Conservation (phyloP, 92 coral and sea anemone species). For the Parazoanthus swiftii region DNA sequence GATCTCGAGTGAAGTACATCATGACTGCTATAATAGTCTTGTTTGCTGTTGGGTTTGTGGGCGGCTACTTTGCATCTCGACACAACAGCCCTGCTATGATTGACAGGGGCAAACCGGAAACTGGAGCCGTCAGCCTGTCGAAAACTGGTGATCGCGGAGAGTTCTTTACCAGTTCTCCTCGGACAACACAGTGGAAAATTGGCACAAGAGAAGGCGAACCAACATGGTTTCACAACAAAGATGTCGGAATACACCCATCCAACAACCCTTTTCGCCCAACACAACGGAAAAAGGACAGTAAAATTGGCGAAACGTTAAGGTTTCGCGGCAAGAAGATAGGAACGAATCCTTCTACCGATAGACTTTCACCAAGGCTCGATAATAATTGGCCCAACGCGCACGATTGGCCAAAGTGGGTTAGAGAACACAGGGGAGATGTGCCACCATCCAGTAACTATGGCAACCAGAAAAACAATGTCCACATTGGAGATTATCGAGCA, state of each 20-base stretch:
- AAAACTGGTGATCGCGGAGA: not conserved
- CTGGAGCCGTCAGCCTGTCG: not conserved
- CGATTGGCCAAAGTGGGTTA: not conserved
- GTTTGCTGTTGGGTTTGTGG: constrained; percentile 11
- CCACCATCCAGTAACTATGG: not conserved
- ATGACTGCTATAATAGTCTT: not conserved
- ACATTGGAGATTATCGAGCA: not conserved
- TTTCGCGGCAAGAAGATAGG: not conserved
- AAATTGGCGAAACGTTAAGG: not conserved
- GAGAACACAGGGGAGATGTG: not conserved
- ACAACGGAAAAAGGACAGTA: not conserved
- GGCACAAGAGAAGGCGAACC: too few relatives aligned
- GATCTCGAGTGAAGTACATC: not conserved
- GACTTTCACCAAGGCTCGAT: too few relatives aligned
- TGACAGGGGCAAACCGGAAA: not conserved
- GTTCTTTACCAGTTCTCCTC: not conserved
- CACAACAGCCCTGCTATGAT: not conserved
- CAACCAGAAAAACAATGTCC: not conserved
- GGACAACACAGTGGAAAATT: not conserved
- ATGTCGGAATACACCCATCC: too few relatives aligned
- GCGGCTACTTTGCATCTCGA: not conserved
- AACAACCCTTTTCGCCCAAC: too few relatives aligned
- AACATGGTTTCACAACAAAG: too few relatives aligned
- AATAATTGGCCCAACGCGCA: too few relatives aligned
- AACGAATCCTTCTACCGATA: not conserved